Base-by-base conservation (phyloP, 2,888 invertebrate species). In the Rotaria macrura region DNA sequence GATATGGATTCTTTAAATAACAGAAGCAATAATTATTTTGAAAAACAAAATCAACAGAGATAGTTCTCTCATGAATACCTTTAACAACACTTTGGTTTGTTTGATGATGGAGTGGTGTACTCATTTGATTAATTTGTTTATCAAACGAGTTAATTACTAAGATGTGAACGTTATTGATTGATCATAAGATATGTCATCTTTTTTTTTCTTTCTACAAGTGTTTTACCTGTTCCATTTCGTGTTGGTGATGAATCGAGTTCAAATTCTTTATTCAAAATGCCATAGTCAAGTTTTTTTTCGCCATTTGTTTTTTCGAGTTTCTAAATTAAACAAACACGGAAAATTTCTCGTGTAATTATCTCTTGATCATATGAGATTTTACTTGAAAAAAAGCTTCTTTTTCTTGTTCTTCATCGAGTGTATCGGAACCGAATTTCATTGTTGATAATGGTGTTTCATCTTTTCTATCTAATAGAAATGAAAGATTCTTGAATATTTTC, bases 91-190 rank as follows among this genome's bases (percentile, higher is more conserved):
- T 65, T 5, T 65, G 20, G 23, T 79, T 34, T 9, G 43, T 10
- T 43, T 43, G 43, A 79, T 43, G 79, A 43, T 79, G 79, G 5
- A 79, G 43, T 79, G 79, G 79, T 43, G 79, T 79, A 79, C 79
- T 79, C 65, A 65, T 34, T 43, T 79, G 79, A 23, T 40, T 43
- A 43, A 43, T 43, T 79, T 79, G 40, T n/a, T 79, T 25, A 79
- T 79, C 79, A 79, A 79, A 79, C 3, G 79, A 79, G 12, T 43
- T 43, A 3, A 40, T 38, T 12, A 65, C 65, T 65, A 12, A 2
- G 14, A 10, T 29, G n/a, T 29, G n/a, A n/a, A n/a, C n/a, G 47
- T 47, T 47, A 14, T 65, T 40, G 25, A 2, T 4, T 43, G 1
- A n/a, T 43, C 1, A 14, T n/a, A 79, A 29, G 5, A 4, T 7